phyloP scores from a whole-genome alignment of 2,888 invertebrate genomes.

The Epiblema foenella region DNA sequence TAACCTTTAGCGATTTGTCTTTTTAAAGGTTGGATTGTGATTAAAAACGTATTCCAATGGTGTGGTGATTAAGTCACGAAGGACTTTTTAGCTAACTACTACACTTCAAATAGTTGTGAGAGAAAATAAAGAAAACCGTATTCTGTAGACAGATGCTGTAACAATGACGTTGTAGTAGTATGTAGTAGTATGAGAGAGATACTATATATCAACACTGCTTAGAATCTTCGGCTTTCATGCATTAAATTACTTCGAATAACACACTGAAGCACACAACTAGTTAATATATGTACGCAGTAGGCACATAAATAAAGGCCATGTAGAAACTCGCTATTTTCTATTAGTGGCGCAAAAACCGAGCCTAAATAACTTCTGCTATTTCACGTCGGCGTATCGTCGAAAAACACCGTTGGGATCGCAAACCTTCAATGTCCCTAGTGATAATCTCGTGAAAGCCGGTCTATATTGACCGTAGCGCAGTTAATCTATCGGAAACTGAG shows the following conservation, averaged over 20 bases:
- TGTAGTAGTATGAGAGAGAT: too few species aligned
- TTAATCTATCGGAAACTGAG: conserved; percentile 32
- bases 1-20: conserved; percentile 34
- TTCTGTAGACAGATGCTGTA: too few species aligned
- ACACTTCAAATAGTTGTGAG: background rate
- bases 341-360: background rate
- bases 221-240: background rate
- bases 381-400: conserved; percentile 4
- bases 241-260: background rate
- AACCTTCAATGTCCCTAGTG: conserved; percentile 27
- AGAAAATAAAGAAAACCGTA: background rate
- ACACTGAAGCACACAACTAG: background rate
- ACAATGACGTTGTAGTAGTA: too few species aligned
- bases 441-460: conserved; percentile 24
- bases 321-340: background rate
- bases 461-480: conserved; percentile 17
- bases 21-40: conserved; percentile 20
- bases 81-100: background rate
- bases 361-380: background rate
- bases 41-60: conserved; percentile 20
- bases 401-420: conserved; percentile 1
- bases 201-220: too few species aligned
- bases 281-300: background rate
- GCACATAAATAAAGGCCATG: background rate
- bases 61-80: conserved; percentile 6